Conservation (phyloP, 2,888 invertebrate genomes). For the Cephus runcator region DNA sequence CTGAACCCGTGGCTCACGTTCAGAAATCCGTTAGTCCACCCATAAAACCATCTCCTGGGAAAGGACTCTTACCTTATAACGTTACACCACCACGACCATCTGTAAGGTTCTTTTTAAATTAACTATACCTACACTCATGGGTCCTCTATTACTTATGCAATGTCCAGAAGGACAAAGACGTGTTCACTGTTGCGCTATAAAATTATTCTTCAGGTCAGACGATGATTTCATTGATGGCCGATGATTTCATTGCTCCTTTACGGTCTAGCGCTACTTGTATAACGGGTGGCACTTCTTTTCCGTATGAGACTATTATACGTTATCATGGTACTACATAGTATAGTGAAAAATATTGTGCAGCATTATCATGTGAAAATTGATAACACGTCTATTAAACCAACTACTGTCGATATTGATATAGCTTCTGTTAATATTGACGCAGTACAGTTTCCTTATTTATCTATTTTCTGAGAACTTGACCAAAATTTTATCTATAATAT, state of each 20-base stretch:
- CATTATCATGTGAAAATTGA: not conserved
- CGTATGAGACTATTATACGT: not conserved
- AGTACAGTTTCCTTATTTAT: not conserved
- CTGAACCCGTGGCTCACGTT: slow-evolving; percentile 39
- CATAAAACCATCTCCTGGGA: slow-evolving; percentile 62
- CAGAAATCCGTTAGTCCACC: slow-evolving; percentile 47
- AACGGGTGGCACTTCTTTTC: not conserved
- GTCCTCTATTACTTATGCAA: not conserved
- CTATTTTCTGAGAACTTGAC: not conserved
- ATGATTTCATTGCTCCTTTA: slow-evolving; percentile 3
- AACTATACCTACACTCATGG: not conserved
- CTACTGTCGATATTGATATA: not conserved
- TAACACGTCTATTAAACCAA: not conserved
- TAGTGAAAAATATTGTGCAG: not conserved
- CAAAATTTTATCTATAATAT: not conserved
- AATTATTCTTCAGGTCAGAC: not conserved
- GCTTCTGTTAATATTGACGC: not conserved
- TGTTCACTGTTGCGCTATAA: not conserved
- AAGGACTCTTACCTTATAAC: slow-evolving; percentile 85
- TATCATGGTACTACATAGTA: not conserved
- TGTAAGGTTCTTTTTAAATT: slow-evolving; percentile 47
- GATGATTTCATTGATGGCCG: slow-evolving; percentile 7
- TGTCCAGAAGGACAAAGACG: not conserved
- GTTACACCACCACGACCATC: slow-evolving; percentile 88
- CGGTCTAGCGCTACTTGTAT: not conserved